Evolutionary conservation across 2,888 invertebrate genomes (phyloP).

Genomic region (Chelonus formosanus): DNA sequence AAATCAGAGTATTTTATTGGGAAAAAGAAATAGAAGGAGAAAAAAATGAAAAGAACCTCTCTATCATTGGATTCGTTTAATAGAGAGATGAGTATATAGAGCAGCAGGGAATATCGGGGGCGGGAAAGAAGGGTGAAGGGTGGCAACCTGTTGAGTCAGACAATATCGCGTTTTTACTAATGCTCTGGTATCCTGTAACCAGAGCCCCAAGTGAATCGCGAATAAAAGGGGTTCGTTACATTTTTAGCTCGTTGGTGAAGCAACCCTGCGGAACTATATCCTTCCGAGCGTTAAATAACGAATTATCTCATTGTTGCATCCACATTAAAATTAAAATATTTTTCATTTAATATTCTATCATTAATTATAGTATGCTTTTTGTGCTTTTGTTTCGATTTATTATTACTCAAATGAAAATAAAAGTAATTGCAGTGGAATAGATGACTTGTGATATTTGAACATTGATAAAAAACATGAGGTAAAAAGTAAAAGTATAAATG

Average conservation of each 20-base stretch:
- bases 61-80: constrained; percentile 57
- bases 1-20: no score
- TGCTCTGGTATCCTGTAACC: constrained; percentile 41
- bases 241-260: constrained; percentile 35
- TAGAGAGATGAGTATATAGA: constrained; percentile 44
- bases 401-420: neutral
- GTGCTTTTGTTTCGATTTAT: neutral
- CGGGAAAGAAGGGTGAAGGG: constrained; percentile 40
- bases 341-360: neutral
- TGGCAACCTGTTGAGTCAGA: constrained; percentile 63
- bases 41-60: constrained; percentile 33
- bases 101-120: constrained; percentile 30
- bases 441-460: neutral
- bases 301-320: constrained; percentile 24
- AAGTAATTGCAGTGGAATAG: constrained; percentile 3
- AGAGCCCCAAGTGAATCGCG: constrained; percentile 28
- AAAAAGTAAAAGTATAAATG: constrained; percentile 9
- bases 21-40: constrained; percentile 21
- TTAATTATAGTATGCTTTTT: neutral
- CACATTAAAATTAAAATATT: constrained; percentile 10
- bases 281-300: constrained; percentile 34
- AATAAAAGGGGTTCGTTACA: constrained; percentile 38
- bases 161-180: constrained; percentile 64
- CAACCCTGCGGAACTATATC: constrained; percentile 29
- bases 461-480: constrained; percentile 2